Evolutionary conservation across 1,140 invertebrate species (phyloP).

Genomic region (Sminthurides bifidus): DNA sequence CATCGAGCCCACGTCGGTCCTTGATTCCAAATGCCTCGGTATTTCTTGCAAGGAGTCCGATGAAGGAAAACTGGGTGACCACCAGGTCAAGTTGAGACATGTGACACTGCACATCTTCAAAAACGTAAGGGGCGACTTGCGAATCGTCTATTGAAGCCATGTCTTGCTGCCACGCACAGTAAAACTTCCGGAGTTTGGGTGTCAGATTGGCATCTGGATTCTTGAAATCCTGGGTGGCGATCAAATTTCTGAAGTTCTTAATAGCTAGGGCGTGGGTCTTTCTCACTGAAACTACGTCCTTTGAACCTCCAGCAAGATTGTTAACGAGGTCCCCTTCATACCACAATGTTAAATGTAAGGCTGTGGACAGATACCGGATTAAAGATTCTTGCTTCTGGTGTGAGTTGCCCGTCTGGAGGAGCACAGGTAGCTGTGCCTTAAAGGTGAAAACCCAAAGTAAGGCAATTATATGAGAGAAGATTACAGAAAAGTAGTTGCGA

Average conservation of each 20-base stretch:
- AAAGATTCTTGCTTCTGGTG: slow-evolving; percentile 13
- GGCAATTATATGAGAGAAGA: slow-evolving; percentile 22
- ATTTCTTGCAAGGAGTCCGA: slow-evolving; percentile 11
- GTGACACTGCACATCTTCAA: too few relatives aligned
- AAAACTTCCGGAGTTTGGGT: slow-evolving; percentile 4
- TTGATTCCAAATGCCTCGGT: slow-evolving; percentile 21
- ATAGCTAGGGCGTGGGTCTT: background rate
- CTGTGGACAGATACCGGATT: slow-evolving; percentile 10
- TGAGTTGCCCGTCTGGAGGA: slow-evolving; percentile 13
- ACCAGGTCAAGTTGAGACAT: slow-evolving; percentile 24
- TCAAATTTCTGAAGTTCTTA: slow-evolving; percentile 12
- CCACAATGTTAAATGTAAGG: slow-evolving; percentile 9
- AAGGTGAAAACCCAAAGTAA: slow-evolving; percentile 19
- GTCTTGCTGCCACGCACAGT: slow-evolving; percentile 4
- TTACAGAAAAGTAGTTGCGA: slow-evolving; percentile 23
- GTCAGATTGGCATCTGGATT: slow-evolving; percentile 7
- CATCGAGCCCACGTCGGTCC: slow-evolving; percentile 5
- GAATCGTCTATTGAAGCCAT: background rate
- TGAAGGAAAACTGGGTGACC: slow-evolving; percentile 22
- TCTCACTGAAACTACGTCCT: slow-evolving; percentile 1
- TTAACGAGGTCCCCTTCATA: slow-evolving; percentile 16
- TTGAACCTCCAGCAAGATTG: background rate
- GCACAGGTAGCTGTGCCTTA: slow-evolving; percentile 20
- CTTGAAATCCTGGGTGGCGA: slow-evolving; percentile 12
- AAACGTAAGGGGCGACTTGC: slow-evolving; percentile 18